Conservation (phyloP, 2,888 invertebrate genomes). For the Zygogramma bicolorata region DNA sequence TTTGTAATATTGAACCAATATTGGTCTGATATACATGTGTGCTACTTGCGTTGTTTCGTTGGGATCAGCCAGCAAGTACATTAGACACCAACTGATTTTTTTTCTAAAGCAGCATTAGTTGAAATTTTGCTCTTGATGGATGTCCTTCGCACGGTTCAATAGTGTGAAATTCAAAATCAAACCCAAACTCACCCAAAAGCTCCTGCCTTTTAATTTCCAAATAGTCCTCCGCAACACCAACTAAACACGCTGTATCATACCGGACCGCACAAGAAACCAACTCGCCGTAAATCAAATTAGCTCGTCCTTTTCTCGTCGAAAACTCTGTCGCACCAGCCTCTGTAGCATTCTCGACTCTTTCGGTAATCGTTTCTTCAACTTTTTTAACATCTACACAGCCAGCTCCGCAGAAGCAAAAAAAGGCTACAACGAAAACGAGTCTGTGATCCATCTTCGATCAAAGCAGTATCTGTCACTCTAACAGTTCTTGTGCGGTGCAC, state of each 20-base stretch:
- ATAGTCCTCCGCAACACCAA: conserved; percentile 53
- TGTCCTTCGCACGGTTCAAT: too few species aligned
- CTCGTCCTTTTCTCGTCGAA: conserved; percentile 35
- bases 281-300: conserved; percentile 45
- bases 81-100: too few species aligned
- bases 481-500: not conserved
- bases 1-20: too few species aligned
- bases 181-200: conserved; percentile 55
- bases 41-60: too few species aligned
- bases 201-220: conserved; percentile 50
- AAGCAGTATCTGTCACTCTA: not conserved
- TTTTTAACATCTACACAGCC: conserved; percentile 30
- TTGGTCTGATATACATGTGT: too few species aligned
- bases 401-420: conserved; percentile 29
- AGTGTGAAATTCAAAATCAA: not conserved
- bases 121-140: too few species aligned
- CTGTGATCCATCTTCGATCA: conserved; percentile 36
- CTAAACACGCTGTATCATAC: conserved; percentile 54
- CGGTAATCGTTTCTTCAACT: not conserved
- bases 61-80: too few species aligned
- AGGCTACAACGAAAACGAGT: conserved; percentile 31
- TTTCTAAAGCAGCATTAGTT: too few species aligned
- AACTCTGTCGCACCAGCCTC: not conserved
- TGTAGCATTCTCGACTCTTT: conserved; percentile 19
- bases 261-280: conserved; percentile 52